A percentile compares a stretch with the other conserved stretches of the same genome.
These are phyloP conservation scores for Protobothrops flavoviridis DNA, from an alignment of 2,113 vertebrate genomes.

Conservation along the genomic window DNA sequence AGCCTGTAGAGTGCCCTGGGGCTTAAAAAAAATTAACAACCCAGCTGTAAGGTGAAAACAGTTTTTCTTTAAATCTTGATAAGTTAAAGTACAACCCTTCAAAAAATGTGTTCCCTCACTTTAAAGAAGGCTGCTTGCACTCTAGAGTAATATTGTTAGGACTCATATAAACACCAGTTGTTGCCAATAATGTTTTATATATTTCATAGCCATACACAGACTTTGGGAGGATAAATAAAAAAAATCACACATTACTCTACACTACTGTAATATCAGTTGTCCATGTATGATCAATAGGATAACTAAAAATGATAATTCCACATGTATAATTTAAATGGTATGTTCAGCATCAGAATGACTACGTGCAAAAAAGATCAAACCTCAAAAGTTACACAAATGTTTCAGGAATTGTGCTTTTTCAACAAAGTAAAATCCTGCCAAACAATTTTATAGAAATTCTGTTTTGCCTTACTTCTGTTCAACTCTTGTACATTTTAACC, in stretches of 20 bases:
- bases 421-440: neutral
- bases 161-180: neutral
- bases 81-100: neutral
- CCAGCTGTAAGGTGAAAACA: neutral
- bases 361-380: neutral
- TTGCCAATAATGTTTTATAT: neutral
- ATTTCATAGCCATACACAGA: neutral
- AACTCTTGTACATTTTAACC: neutral
- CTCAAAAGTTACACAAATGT: neutral
- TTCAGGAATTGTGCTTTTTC: neutral
- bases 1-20: neutral
- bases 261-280: neutral
- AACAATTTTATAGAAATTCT: neutral
- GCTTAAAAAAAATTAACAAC: neutral
- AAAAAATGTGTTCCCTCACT: neutral
- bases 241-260: neutral
- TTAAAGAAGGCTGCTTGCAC: neutral
- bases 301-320: neutral
- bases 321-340: neutral
- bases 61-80: neutral
- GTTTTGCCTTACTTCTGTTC: neutral
- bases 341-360: neutral
- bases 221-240: neutral
- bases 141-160: neutral
- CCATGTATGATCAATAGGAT: neutral